Evolutionary conservation across 2,888 invertebrate species (phyloP), one percentile per base, ranked within the genome.

Genomic region (Lordiphosa fenestrarum): DNA sequence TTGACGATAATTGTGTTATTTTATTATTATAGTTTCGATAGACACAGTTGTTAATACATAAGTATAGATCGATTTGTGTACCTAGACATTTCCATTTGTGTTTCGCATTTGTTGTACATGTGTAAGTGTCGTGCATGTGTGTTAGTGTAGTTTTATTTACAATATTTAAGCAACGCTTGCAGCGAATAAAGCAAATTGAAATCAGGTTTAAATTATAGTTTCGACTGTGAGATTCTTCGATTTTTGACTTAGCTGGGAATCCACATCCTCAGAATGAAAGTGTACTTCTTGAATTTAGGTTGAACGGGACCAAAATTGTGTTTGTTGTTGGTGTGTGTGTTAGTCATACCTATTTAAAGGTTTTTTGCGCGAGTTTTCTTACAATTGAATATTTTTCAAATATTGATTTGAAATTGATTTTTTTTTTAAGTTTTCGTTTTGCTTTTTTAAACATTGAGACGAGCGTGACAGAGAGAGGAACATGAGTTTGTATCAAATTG

Each of bases 281-380:
- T 12, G 25, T 44, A 30, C 15, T 44, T 15, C 15, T 30, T 10
- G 13, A 49, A 3, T 25, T 6, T 2, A 25, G 25, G 7, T 62
- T 62, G 21, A 35, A 56, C 25, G 55, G 63, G 62, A 47, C 47
- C 64, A 55, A 53, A 44, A 49, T 13, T 46, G 10, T 61, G 6
- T 49, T 33, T 25, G 12, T 41, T 46, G 39, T 65, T 39, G 51
- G 58, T 56, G 41, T 65, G 59, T 68, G 54, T 53, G 41, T 72
- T 69, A 69, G 81, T 82, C 86, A 85, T 86, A 85, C 86, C 85
- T 82, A 85, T 73, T 75, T 63, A 85, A 85, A 78, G 86, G 84
- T 86, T 85, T 85, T 85, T 80, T 76, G 76, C 72, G 80, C 71
- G 69, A 70, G 30, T 58, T 62, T 56, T 55, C 69, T 65, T 66